These are phyloP conservation scores for Solea solea DNA, from an alignment of 2,113 vertebrate species.

Conservation along the genomic window DNA sequence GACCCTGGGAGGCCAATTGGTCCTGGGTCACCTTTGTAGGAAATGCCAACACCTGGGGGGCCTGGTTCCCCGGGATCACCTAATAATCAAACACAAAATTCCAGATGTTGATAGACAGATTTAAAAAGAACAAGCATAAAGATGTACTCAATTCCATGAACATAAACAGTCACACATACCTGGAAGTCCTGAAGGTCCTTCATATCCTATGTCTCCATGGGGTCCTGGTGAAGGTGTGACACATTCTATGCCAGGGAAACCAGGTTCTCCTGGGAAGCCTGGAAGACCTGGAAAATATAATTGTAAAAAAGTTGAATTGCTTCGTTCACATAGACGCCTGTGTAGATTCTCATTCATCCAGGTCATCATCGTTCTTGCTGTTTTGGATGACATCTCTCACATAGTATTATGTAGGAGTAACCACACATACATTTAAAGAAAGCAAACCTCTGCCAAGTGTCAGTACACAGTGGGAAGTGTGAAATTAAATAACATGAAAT, in stretches of 20 bases:
- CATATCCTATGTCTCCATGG: slow-evolving; percentile 45
- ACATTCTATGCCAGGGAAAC: slow-evolving; percentile 36
- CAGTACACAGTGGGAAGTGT: too few relatives aligned
- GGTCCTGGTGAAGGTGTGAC: slow-evolving; percentile 7
- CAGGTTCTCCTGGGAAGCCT: slow-evolving; percentile 46
- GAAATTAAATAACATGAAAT: too few relatives aligned
- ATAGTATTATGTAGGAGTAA: too few relatives aligned
- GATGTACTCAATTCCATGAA: too few relatives aligned
- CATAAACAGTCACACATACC: slow-evolving; percentile 26
- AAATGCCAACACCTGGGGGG: slow-evolving; percentile 5
- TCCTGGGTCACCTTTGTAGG: slow-evolving; percentile 54
- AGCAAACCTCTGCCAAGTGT: too few relatives aligned
- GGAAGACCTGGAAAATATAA: slow-evolving; percentile 38
- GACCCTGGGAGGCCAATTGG: slow-evolving; percentile 42
- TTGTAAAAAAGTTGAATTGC: background rate
- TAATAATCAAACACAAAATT: slow-evolving; percentile 18
- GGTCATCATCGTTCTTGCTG: too few relatives aligned
- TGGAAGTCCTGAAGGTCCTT: slow-evolving; percentile 50
- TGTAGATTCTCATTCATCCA: too few relatives aligned
- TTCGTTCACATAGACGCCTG: background rate
- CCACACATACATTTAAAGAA: too few relatives aligned
- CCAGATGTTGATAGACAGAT: background rate
- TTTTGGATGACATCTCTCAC: too few relatives aligned
- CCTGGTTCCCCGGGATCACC: slow-evolving; percentile 53
- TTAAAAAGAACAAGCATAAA: background rate